Evolutionary conservation across 2,888 invertebrate genomes (phyloP).

Genomic region (Heliconius charithonia): DNA sequence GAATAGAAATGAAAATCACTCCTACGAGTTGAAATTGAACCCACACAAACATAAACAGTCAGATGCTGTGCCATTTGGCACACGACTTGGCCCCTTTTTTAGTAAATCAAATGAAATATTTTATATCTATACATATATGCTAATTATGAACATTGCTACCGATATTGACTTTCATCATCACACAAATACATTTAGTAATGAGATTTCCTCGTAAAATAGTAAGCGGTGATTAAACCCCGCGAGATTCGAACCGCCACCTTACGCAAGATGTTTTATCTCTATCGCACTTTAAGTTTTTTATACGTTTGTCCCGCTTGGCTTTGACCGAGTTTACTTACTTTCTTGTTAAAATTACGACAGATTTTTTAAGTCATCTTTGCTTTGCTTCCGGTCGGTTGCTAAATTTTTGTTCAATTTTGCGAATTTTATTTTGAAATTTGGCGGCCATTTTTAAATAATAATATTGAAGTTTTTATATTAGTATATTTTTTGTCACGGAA

Average conservation of each 20-base stretch:
- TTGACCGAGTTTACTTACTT: conserved; percentile 41
- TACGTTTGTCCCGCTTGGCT: conserved; percentile 39
- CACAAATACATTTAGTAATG: conserved; percentile 31
- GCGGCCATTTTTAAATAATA: neutral
- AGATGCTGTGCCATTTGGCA: neutral
- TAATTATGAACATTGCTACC: neutral
- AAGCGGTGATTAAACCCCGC: conserved; percentile 45
- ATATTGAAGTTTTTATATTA: neutral
- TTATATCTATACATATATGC: neutral
- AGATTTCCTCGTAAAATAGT: conserved; percentile 42
- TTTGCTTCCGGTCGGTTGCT: conserved; percentile 40
- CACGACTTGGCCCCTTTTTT: neutral
- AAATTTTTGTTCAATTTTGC: neutral
- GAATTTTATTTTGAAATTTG: neutral
- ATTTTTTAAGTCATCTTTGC: conserved; percentile 39
- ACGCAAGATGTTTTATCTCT: conserved; percentile 46
- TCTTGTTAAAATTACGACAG: conserved; percentile 46
- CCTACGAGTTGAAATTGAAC: no score
- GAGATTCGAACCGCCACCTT: conserved; percentile 47
- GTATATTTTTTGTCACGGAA: no score
- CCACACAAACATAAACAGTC: neutral
- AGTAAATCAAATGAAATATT: neutral
- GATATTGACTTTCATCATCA: conserved; percentile 29
- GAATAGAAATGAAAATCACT: no score
- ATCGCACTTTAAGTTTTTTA: conserved; percentile 29